These are phyloP conservation scores for Clarias batrachus DNA, from an alignment of 2,113 vertebrate species.

Conservation along the genomic window DNA sequence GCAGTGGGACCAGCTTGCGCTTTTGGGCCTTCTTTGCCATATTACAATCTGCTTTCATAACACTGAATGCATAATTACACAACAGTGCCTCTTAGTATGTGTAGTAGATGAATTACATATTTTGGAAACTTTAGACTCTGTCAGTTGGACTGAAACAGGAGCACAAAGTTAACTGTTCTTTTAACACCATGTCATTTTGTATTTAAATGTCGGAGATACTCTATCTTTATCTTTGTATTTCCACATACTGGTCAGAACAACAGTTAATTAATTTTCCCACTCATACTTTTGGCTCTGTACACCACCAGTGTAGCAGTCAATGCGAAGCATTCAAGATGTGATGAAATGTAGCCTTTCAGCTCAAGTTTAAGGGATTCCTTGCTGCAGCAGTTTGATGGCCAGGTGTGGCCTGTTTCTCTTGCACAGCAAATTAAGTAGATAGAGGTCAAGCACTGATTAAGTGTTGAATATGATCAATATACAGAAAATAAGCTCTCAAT, in stretches of 20 bases:
- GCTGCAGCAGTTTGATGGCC: no score
- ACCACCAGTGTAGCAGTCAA: no score
- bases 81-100: neutral
- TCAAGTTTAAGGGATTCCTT: no score
- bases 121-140: neutral
- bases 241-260: neutral
- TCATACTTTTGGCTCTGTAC: no score
- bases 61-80: neutral
- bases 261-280: neutral
- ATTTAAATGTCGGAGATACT: neutral
- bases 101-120: neutral
- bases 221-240: neutral
- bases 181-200: neutral
- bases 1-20: conserved; percentile 22
- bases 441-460: no score
- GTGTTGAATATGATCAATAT: no score
- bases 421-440: no score
- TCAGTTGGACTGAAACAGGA: neutral
- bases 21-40: neutral
- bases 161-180: neutral
- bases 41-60: neutral
- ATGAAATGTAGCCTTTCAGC: no score
- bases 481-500: no score
- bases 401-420: no score
- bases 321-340: no score